These are phyloP conservation scores for Cartodere bifasciata DNA, from an alignment of 2,888 invertebrate genomes.

Conservation along the genomic window DNA sequence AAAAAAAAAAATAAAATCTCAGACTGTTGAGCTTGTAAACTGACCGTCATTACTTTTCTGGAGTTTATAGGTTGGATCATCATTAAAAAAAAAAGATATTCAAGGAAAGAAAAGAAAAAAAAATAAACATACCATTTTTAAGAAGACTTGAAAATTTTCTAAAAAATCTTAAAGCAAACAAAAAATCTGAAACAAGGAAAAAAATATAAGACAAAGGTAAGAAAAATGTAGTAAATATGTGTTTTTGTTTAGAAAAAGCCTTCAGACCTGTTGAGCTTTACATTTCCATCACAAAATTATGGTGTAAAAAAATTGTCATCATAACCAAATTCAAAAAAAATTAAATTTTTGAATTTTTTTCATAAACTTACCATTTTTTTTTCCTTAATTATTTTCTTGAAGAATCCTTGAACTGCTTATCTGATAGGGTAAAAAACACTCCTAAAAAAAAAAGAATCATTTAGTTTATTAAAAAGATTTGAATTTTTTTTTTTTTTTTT, in stretches of 20 bases:
- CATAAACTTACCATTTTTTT: not conserved
- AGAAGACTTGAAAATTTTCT: not conserved
- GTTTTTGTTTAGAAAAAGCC: not conserved
- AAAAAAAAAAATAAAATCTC: too few species aligned
- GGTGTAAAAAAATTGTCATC: slow-evolving; percentile 2
- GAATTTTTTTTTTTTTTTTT: too few species aligned
- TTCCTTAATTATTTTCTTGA: not conserved
- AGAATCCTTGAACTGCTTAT: not conserved
- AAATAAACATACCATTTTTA: too few species aligned
- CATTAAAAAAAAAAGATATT: too few species aligned
- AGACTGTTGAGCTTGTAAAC: too few species aligned
- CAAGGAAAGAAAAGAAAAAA: not conserved
- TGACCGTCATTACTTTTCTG: too few species aligned
- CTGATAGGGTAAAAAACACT: too few species aligned
- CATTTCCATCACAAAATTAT: not conserved
- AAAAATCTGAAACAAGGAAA: not conserved
- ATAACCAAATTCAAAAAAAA: too few species aligned
- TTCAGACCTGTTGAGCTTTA: slow-evolving; percentile 11
- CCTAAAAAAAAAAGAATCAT: too few species aligned
- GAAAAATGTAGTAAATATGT: not conserved
- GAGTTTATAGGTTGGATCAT: too few species aligned
- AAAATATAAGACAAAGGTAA: not conserved
- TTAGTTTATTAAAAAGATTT: too few species aligned
- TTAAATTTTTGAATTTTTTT: not conserved
- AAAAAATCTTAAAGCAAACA: not conserved